Conservation (phyloP, 2,888 invertebrate genomes). For the Ochropleura leucogaster region DNA sequence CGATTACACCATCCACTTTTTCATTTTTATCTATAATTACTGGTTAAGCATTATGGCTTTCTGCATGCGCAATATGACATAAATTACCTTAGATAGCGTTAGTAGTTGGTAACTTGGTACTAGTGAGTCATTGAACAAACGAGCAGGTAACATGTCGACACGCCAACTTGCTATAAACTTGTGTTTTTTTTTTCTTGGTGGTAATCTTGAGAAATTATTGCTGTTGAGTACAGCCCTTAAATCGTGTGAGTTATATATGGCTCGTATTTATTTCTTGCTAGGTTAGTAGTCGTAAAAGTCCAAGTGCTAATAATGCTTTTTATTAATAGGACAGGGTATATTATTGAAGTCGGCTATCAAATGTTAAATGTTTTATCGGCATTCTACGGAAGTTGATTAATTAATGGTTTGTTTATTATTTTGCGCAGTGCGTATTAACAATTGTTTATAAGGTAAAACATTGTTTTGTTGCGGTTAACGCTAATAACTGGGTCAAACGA, state of each 20-base stretch:
- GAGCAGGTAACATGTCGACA: slow-evolving; percentile 60
- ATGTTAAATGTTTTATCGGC: slow-evolving; percentile 42
- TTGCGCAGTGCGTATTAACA: slow-evolving; percentile 25
- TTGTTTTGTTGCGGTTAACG: slow-evolving; percentile 24
- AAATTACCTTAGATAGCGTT: slow-evolving; percentile 60
- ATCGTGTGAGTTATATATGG: slow-evolving; percentile 37
- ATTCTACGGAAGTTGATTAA: slow-evolving; percentile 51
- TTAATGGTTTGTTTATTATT: slow-evolving; percentile 55
- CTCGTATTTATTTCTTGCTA: slow-evolving; percentile 25
- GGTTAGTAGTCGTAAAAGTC: slow-evolving; percentile 22
- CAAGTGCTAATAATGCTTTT: slow-evolving; percentile 24
- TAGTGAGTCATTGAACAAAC: slow-evolving; percentile 61
- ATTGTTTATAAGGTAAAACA: slow-evolving; percentile 28
- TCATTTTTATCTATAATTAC: slow-evolving; percentile 59
- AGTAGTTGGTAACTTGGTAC: slow-evolving; percentile 13
- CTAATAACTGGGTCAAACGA: slow-evolving; percentile 47
- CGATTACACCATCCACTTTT: slow-evolving; percentile 54
- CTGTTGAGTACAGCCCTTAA: slow-evolving; percentile 31
- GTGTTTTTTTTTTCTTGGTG: slow-evolving; percentile 6
- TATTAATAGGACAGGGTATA: slow-evolving; percentile 22
- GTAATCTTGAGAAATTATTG: slow-evolving; percentile 49
- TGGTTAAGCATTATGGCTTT: slow-evolving; percentile 53
- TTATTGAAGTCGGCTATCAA: slow-evolving; percentile 24
- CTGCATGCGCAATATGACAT: slow-evolving; percentile 58
- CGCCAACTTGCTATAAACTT: slow-evolving; percentile 58